Conservation (phyloP, 2,113 vertebrate species). For the Pterocles orientalis region DNA sequence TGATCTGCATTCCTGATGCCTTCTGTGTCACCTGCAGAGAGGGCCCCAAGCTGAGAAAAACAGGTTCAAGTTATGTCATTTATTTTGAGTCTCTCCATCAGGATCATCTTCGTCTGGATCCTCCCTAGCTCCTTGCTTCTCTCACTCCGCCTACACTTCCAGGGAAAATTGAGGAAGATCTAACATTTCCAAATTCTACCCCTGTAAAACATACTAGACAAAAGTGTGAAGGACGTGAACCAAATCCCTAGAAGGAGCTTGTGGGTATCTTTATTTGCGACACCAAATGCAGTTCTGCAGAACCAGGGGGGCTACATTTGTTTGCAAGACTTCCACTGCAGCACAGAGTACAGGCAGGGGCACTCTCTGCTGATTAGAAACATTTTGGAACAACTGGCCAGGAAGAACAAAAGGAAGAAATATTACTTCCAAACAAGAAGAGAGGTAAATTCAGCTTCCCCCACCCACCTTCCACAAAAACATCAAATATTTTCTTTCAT, state of each 20-base stretch:
- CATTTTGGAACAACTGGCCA: background rate
- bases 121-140: conserved; percentile 9
- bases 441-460: conserved; percentile 64
- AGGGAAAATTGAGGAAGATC: background rate
- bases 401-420: conserved; percentile 33
- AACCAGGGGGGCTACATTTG: background rate
- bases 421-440: background rate
- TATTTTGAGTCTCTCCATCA: conserved; percentile 1
- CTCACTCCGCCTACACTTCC: background rate
- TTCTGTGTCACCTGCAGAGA: background rate
- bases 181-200: conserved; percentile 13
- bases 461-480: conserved; percentile 73
- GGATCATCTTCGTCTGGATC: background rate
- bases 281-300: background rate
- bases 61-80: background rate
- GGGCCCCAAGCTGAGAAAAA: background rate
- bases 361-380: background rate
- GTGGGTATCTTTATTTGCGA: background rate
- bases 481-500: conserved; percentile 88
- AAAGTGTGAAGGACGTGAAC: background rate
- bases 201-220: conserved; percentile 7
- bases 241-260: background rate
- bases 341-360: background rate
- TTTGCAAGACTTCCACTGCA: background rate
- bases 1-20: background rate